Conservation (phyloP, 37 sponge, comb jelly and placozoan species). For the Halichondria panicea region DNA sequence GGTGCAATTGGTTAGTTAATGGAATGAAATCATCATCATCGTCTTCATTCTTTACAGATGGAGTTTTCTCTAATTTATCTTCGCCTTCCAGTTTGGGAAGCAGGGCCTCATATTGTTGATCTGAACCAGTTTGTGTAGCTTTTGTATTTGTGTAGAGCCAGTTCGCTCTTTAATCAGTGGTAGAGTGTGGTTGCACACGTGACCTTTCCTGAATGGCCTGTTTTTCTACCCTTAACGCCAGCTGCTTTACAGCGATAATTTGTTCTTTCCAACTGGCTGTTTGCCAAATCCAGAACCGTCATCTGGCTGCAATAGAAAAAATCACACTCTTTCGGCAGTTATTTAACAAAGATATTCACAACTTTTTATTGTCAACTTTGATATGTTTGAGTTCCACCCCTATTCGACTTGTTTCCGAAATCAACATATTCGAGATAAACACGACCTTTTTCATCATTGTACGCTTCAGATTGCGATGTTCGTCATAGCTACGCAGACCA, state of each 20-base stretch:
- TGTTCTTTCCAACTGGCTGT: conserved; percentile 27
- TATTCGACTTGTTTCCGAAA: conserved; percentile 27
- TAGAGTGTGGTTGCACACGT: conserved; percentile 32
- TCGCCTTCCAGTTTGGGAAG: too few species aligned
- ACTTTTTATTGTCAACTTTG: conserved; percentile 24
- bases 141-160: too few species aligned
- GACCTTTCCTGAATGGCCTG: conserved; percentile 20
- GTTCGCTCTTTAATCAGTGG: too few species aligned
- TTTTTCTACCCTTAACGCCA: conserved; percentile 22
- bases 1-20: too few species aligned
- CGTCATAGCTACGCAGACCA: conserved; percentile 23
- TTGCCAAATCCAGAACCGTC: conserved; percentile 15
- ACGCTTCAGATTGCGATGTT: conserved; percentile 28
- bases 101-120: too few species aligned
- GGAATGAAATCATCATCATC: too few species aligned
- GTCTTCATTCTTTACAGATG: too few species aligned
- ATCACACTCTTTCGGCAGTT: conserved; percentile 2
- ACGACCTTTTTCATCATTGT: conserved; percentile 10
- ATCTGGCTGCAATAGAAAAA: conserved; percentile 18
- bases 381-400: conserved; percentile 42
- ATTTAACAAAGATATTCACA: conserved; percentile 22
- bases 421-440: conserved; percentile 30
- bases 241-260: conserved; percentile 23
- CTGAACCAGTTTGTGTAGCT: too few species aligned
- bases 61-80: too few species aligned